Conservation (phyloP, 2,888 invertebrate species). For the Callyntrura guangdongensis region DNA sequence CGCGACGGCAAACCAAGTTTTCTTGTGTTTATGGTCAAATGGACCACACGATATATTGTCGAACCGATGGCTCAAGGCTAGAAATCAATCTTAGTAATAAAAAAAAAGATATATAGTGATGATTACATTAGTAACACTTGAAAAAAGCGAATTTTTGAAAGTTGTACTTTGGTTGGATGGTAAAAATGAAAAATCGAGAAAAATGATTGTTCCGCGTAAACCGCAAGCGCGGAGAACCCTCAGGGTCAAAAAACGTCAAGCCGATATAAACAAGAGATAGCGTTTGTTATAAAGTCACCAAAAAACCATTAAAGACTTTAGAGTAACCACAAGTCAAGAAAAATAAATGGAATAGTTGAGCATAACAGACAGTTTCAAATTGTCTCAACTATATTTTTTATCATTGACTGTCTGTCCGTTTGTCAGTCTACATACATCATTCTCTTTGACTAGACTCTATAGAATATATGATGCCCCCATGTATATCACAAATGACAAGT, state of each 20-base stretch:
- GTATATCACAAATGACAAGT: too few species aligned
- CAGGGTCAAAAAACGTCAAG: conserved; percentile 39
- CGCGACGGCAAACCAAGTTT: background rate
- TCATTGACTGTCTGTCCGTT: too few species aligned
- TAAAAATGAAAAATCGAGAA: background rate
- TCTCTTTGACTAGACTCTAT: too few species aligned
- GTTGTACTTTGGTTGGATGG: conserved; percentile 26
- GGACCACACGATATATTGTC: conserved; percentile 24
- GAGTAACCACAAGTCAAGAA: conserved; percentile 58
- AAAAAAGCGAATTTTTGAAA: conserved; percentile 50
- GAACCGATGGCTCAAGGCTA: conserved; percentile 64
- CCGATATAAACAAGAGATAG: background rate
- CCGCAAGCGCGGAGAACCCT: conserved; percentile 15
- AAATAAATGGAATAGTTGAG: conserved; percentile 6
- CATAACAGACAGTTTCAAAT: background rate
- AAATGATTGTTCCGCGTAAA: conserved; percentile 1
- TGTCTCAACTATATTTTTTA: background rate
- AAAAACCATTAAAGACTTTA: background rate
- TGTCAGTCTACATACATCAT: too few species aligned
- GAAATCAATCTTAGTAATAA: conserved; percentile 41
- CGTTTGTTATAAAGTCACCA: conserved; percentile 15
- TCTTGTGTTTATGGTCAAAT: conserved; percentile 36
- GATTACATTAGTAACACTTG: conserved; percentile 67
- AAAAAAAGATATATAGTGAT: conserved; percentile 53
- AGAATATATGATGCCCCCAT: too few species aligned